Evolutionary conservation across 2,888 invertebrate genomes (phyloP).

Genomic region (Lasioglossum marginatum): DNA sequence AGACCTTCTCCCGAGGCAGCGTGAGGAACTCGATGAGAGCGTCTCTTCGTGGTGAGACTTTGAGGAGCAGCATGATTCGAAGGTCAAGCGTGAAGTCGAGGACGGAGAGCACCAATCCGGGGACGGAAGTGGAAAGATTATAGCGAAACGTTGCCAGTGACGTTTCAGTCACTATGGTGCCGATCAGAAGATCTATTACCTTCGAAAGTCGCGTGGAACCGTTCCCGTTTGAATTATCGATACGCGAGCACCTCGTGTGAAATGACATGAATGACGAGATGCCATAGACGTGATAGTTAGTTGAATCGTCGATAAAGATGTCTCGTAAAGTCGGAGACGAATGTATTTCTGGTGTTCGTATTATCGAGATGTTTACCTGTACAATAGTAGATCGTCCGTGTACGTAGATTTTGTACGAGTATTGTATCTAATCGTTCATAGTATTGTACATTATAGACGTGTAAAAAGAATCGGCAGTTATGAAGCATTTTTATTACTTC

Average conservation of each 20-base stretch:
- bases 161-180: slow-evolving; percentile 29
- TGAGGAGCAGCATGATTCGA: slow-evolving; percentile 86
- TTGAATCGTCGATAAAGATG: neutral
- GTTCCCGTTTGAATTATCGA: neutral
- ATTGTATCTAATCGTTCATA: neutral
- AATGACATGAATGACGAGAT: neutral
- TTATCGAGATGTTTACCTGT: neutral
- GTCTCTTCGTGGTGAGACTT: slow-evolving; percentile 88
- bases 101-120: slow-evolving; percentile 64
- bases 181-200: slow-evolving; percentile 12
- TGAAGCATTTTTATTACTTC: neutral
- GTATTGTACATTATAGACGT: neutral
- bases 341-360: neutral
- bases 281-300: neutral
- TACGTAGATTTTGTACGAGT: neutral
- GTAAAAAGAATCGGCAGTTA: neutral
- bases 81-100: slow-evolving; percentile 86
- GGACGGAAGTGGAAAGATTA: slow-evolving; percentile 76
- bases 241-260: neutral
- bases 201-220: slow-evolving; percentile 10
- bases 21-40: slow-evolving; percentile 87
- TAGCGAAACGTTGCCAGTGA: slow-evolving; percentile 51
- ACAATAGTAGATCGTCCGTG: neutral
- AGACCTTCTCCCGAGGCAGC: slow-evolving; percentile 79
- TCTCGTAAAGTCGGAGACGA: neutral